A percentile compares a stretch with the other conserved stretches of the same genome.
Evolutionary conservation across 2,113 vertebrate genomes (phyloP).

Genomic region (Corvus hawaiiensis): DNA sequence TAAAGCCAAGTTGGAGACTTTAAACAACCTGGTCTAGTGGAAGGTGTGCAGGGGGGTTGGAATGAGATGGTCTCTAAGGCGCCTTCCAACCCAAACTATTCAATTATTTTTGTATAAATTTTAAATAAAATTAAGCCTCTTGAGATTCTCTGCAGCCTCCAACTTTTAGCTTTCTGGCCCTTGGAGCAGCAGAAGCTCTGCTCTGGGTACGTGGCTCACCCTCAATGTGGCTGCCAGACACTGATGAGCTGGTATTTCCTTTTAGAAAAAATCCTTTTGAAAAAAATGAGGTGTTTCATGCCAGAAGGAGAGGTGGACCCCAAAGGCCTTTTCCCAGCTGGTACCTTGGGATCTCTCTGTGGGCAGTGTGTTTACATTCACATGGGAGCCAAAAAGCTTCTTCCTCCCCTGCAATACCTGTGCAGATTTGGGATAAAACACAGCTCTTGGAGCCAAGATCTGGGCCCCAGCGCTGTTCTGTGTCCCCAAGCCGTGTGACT

Average conservation of each 20-base stretch:
- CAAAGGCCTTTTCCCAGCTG: background rate
- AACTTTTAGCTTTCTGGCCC: background rate
- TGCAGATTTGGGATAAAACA: background rate
- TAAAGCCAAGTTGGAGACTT: background rate
- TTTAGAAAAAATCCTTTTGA: background rate
- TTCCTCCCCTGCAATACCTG: background rate
- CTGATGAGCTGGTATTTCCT: background rate
- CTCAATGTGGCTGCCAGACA: background rate
- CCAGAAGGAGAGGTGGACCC: background rate
- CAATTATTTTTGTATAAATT: background rate
- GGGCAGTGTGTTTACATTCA: fast-evolving
- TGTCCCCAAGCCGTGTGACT: background rate
- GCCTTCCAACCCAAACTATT: background rate
- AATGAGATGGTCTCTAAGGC: background rate
- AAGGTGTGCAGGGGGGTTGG: background rate
- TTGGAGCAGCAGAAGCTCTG: background rate
- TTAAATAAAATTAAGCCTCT: background rate
- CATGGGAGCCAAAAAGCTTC: fast-evolving
- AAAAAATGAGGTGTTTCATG: background rate
- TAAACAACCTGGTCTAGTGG: background rate
- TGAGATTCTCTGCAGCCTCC: background rate
- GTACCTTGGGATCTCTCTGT: background rate
- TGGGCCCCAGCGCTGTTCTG: fast-evolving
- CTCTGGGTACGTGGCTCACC: background rate
- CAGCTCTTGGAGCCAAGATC: too few relatives aligned